Base-by-base conservation (phyloP, 2,797 vertebrate genomes). In the Botia almorhae region DNA sequence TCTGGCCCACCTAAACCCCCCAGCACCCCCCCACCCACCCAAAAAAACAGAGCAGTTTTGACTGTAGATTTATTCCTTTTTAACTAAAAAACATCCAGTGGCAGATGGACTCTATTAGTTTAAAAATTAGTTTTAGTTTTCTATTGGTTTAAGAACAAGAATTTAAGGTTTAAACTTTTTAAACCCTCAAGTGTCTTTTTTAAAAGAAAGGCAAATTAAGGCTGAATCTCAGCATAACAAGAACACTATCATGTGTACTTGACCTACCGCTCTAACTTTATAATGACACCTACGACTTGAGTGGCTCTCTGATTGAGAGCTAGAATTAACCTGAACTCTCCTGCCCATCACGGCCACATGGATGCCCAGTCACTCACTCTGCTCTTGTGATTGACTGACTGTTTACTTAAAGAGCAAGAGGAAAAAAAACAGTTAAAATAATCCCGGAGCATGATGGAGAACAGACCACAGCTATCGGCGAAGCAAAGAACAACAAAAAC, bases 1-100 rank as follows among this genome's bases (percentile, higher is more conserved):
- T 90, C 90, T 92, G 91, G 90, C 89, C 89, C 88, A 89, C 83
- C 87, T 92, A 86, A 83, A 73, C 85, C 84, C 74, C 85, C 83
- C 78, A 17, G 82, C 2, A n/a, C 89, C 89, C 88, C 88, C 82
- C 87, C 92, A 86, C 83, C 74, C 85, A 83, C 73, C 84, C 82
- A 43, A 43, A 2, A 39, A 83, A 75, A 83, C 84, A 85, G 82
- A 11, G 63, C 36, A 74, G 29, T 33, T 48, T 55, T 76, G 71
- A 80, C 78, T 73, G 36, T 53, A 50, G 75, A 73, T 79, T 61
- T 65, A 64, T 69, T 55, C 23, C 67, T 46, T 60, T 86, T 48
- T 48, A 43, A 68, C 53, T 51, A 61, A 64, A 74, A 39, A 60
- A 51, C 58, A 75, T 82, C 69, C 53, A 69, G 63, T 17, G 69